Base-by-base conservation (phyloP, 2,888 invertebrate species). In the Fragum fragum region DNA sequence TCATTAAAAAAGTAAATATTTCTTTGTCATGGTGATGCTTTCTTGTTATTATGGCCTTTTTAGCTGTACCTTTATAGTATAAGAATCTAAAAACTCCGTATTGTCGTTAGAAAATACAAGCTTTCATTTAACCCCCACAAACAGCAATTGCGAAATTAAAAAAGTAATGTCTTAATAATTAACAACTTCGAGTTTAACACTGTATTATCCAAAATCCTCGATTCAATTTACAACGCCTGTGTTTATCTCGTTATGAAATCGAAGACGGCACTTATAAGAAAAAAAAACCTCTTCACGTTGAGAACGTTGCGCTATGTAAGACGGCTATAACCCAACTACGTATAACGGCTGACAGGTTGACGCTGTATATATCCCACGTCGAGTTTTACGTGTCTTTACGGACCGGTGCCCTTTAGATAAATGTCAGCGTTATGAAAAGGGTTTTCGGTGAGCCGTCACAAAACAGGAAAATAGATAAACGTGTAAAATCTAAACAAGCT, bases 351-450 rank as follows among this genome's bases (percentile, higher is more conserved):
- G 66, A 66, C 66, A 66, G 66, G 11, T 66, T 42, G 66, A 66
- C 66, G 66, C 42, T 66, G 42, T 66, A 42, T 66, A 66, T 66
- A 66, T 18, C 39, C 66, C 42, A 42, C 42, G 66, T 39, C 42
- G 66, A n/a, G 66, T 26, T 66, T 42, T 42, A 66, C 23, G 42
- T 42, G 39, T 66, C 42, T 66, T 28, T 0, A 66, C 66, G 66
- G 66, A 9, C 36, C 42, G 66, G 36, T 66, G 66, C 18, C 23
- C 36, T 66, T 66, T 23, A 66, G 66, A 66, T 66, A 66, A 66
- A 66, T 66, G 66, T 66, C 66, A 66, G 2, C 23, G 28, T 57
- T 57, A 57, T 47, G 14, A 47, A 47, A 47, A n/a, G 47, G n/a
- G 3, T 47, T 47, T 47, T 18, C 5, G 16, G 47, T 14, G 47